Base-by-base conservation (phyloP, 2,113 vertebrate species). In the Empidonax traillii region DNA sequence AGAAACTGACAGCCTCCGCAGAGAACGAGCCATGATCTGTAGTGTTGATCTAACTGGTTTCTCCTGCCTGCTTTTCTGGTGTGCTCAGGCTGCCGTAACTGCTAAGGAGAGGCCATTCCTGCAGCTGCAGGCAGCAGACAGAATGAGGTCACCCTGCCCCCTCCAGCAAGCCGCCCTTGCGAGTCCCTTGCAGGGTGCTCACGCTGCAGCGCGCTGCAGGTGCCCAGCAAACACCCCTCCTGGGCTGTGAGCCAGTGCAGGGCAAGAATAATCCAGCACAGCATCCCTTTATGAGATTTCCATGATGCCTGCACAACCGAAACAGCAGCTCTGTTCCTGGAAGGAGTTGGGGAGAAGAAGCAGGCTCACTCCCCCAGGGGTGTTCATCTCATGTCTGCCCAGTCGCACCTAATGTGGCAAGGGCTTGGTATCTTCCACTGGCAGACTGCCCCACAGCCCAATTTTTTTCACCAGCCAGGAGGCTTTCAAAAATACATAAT, bases 71-170 rank as follows among this genome's bases (percentile, higher is more conserved):
- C 24, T 55, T 67, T 74, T 75, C 7, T 27, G 39, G 44, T 61
- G 72, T 31, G 74, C 66, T 87, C 5, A 2, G 76, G 62, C 84
- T 94, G 89, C 87, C 0, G 1, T 68, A 82, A 20, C 14, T 35
- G 69, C 89, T 23, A 20, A 51, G 58, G 58, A 86, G 74, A 89
- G 81, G 41, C 69, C 69, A 76, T 41, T 52, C 67, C 47, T 0
- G 8, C 83, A 81, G 86, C 93, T 74, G 68, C 90, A 49, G 63
- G 47, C 81, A 89, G 85, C 37, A 87, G 94, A 92, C 95, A 95
- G 92, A 94, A 92, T 88, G 85, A 95, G 95, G 95, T 94, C 96
- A 71, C 90, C 92, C 96, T 90, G 75, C 90, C 82, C 92, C 85
- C 90, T 87, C 61, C 69, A 55, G 62, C 2, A 0, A 93, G 75